phyloP scores from a whole-genome alignment of 2,888 invertebrate genomes.

The Taphrorychus bicolor region DNA sequence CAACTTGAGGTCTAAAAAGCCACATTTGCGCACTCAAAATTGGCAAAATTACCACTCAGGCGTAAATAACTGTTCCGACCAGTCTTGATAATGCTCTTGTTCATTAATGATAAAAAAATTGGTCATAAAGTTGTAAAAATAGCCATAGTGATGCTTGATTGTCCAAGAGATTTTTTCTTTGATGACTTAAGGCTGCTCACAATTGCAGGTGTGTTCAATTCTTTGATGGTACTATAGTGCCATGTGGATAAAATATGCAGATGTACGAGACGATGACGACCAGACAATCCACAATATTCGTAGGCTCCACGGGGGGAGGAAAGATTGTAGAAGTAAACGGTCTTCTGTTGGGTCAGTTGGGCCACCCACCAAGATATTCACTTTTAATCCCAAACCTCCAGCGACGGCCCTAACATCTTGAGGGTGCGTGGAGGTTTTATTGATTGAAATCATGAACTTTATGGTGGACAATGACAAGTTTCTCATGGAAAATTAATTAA shows the following conservation, averaged over 20 bases:
- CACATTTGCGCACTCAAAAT: no score
- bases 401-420: constrained; percentile 90
- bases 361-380: constrained; percentile 76
- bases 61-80: no score
- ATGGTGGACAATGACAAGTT: constrained; percentile 96
- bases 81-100: no score
- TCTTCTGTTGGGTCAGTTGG: constrained; percentile 82
- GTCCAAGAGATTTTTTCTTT: no score
- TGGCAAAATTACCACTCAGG: no score
- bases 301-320: constrained; percentile 93
- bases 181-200: no score
- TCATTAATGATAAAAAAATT: no score
- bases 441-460: constrained; percentile 98
- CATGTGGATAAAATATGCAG: constrained; percentile 78
- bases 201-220: no score
- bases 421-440: constrained; percentile 92
- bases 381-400: constrained; percentile 90
- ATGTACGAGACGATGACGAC: constrained; percentile 96
- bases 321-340: constrained; percentile 86
- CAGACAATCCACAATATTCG: constrained; percentile 88
- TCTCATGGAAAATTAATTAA: no score
- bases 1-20: no score
- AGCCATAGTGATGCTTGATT: no score
- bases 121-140: no score
- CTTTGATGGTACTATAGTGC: constrained; percentile 72